These are phyloP conservation scores for Cyprinella venusta DNA, from an alignment of 2,797 vertebrate species.

Conservation along the genomic window DNA sequence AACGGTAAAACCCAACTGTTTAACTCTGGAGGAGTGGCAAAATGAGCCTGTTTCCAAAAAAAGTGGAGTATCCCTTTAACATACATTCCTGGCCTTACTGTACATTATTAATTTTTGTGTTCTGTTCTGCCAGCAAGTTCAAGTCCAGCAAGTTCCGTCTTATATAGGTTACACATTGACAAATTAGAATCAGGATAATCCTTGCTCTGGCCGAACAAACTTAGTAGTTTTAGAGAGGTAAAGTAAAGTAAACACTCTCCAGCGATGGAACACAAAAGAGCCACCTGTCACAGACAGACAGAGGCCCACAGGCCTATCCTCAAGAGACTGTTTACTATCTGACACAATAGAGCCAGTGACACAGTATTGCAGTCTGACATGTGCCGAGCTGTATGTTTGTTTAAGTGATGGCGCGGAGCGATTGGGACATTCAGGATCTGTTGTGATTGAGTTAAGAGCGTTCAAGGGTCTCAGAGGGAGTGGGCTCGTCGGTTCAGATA, in stretches of 20 bases:
- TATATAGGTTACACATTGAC: conserved; percentile 31
- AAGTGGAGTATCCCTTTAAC: too few species aligned
- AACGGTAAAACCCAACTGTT: too few species aligned
- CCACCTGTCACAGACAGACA: conserved; percentile 50
- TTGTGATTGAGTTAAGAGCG: conserved; percentile 19
- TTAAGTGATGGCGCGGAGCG: neutral
- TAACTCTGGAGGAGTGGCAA: too few species aligned
- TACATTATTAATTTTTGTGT: neutral
- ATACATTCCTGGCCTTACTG: neutral
- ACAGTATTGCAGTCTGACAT: conserved; percentile 18
- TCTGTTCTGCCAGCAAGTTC: too few species aligned
- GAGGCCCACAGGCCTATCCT: conserved; percentile 12
- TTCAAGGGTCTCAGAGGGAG: conserved; percentile 1
- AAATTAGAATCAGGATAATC: conserved; percentile 11
- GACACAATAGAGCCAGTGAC: conserved; percentile 34
- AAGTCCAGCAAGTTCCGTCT: neutral
- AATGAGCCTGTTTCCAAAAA: too few species aligned
- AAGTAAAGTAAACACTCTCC: conserved; percentile 49
- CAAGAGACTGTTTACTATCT: conserved; percentile 50
- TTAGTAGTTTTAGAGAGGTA: conserved; percentile 42
- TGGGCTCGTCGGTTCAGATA: neutral
- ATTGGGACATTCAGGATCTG: neutral
- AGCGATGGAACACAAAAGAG: conserved; percentile 47
- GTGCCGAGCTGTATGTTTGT: conserved; percentile 33
- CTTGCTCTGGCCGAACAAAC: conserved; percentile 4